phyloP scores from a whole-genome alignment of 1,140 invertebrate species.

The Diorhabda carinulata region DNA sequence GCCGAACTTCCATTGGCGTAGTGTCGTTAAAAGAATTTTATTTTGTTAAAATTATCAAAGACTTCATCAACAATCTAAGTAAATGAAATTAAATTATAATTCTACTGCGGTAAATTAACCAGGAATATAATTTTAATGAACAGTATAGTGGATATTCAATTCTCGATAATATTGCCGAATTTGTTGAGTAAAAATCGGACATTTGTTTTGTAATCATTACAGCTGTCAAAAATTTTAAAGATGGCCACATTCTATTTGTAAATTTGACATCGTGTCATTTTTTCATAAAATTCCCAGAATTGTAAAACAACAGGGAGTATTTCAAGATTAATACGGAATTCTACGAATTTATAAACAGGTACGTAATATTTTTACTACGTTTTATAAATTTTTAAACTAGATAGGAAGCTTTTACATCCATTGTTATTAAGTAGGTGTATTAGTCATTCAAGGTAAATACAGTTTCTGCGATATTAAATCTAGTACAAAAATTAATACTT shows the following conservation, averaged over 20 bases:
- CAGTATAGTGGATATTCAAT: too few species aligned
- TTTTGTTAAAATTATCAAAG: too few species aligned
- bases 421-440: slow-evolving; percentile 2
- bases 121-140: too few species aligned
- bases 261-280: slow-evolving; percentile 13
- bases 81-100: too few species aligned
- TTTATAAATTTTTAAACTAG: neutral
- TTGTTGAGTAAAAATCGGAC: too few species aligned
- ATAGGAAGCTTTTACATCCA: neutral
- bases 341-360: neutral
- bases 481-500: too few species aligned
- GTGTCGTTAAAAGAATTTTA: too few species aligned
- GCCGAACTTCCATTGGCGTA: too few species aligned
- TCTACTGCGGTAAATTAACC: too few species aligned
- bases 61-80: too few species aligned
- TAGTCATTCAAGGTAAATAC: slow-evolving; percentile 1
- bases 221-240: neutral
- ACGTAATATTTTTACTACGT: neutral
- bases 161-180: too few species aligned
- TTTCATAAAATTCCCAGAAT: neutral
- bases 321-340: neutral
- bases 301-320: neutral
- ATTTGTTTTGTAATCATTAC: too few species aligned
- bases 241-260: slow-evolving; percentile 18
- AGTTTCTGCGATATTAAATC: neutral